Conservation (phyloP, 92 coral and sea anemone genomes). For the Micromussa lordhowensis region DNA sequence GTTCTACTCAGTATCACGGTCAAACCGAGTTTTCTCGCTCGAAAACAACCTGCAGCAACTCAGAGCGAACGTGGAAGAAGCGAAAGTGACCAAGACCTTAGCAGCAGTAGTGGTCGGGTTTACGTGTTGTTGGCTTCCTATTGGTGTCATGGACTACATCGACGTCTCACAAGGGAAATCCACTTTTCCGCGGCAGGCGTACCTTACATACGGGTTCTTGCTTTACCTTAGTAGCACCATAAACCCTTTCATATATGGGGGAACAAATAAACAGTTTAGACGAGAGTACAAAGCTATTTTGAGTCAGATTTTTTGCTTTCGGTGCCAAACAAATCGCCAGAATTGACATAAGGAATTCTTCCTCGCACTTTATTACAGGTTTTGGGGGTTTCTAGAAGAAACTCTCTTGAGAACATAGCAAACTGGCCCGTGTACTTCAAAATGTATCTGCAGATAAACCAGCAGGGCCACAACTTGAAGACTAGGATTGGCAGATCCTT, state of each 20-base stretch:
- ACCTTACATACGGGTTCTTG: conserved; percentile 67
- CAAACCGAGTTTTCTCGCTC: conserved; percentile 59
- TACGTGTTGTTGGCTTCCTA: conserved; percentile 85
- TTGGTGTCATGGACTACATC: conserved; percentile 60
- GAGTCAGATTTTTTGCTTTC: not conserved
- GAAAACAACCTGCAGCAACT: conserved; percentile 45
- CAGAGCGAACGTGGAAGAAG: conserved; percentile 84
- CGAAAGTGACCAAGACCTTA: conserved; percentile 81
- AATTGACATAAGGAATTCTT: not conserved
- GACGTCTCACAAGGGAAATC: conserved; percentile 63
- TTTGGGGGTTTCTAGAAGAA: too few relatives aligned
- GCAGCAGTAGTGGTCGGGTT: conserved; percentile 76
- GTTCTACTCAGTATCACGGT: conserved; percentile 47
- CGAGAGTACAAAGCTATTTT: conserved; percentile 55
- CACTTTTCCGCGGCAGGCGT: conserved; percentile 54
- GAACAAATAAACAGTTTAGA: conserved; percentile 64
- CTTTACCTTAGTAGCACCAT: conserved; percentile 67
- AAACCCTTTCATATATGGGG: conserved; percentile 78
- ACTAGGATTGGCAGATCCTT: too few relatives aligned
- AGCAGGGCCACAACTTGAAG: too few relatives aligned
- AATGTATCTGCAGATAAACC: too few relatives aligned
- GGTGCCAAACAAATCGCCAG: not conserved
- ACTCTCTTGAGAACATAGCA: too few relatives aligned
- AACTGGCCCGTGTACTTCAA: too few relatives aligned
- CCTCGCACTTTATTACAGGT: too few relatives aligned